Evolutionary conservation across 2,113 vertebrate species (phyloP), one percentile per base, ranked within the genome.

Genomic region (Deroptyus accipitrinus): DNA sequence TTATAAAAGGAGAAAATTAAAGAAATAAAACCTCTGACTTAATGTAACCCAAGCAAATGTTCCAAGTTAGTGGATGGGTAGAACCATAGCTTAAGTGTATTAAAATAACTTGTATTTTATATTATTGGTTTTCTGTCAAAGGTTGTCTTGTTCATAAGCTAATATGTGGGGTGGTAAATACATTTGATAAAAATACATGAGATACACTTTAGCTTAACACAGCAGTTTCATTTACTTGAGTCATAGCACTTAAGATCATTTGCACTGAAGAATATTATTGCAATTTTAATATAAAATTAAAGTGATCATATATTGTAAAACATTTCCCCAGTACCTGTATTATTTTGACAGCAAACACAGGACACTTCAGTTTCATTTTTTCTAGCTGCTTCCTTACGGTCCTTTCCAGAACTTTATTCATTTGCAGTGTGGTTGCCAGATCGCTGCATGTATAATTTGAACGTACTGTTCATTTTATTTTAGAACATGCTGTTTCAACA

Each of bases 401-500:
- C 27, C n/a, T 61, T 84, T 81, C 62, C 68, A 84, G 88, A 93
- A 79, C 20, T 93, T 74, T 33, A 74, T 54, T 49, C 62, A 78
- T 59, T 54, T 61, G 54, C 78, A 90, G 44, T 1, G 30, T 41
- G 72, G 78, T 41, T 96, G 95, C 73, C 95, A 91, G 92, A 82
- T 39, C 5, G 7, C 19, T 5, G 5, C 49, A 80, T 89, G 92
- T 54, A 73, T 85, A 84, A 94, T 91, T 86, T 69, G 95, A 89
- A 91, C 52, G 7, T 54, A 82, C 66, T 66, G 92, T 95, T 96
- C 90, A 33, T 79, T 96, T 96, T 69, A 94, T 89, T 94, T 92
- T 54, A 89, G 94, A 96, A 96, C 91, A 89, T n/a, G 66, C 80
- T 91, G 94, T 97, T 96, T 94, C 88, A 94, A 63, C 80, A 95